phyloP scores from a whole-genome alignment of 2,888 invertebrate species.

The Chymomyza caudatula region DNA sequence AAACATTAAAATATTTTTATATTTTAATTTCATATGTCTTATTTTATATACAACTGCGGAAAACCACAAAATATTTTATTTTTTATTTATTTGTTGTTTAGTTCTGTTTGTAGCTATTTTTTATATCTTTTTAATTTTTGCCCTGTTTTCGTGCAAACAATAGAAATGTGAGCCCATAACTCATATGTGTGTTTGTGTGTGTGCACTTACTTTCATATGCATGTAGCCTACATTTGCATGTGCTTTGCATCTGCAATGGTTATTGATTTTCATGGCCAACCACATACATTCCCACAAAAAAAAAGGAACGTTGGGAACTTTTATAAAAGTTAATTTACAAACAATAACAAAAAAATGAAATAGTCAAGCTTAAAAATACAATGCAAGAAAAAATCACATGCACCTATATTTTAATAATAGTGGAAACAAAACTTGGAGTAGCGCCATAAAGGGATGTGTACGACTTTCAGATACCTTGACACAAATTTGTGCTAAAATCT shows the following conservation, averaged over 20 bases:
- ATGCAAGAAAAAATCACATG: slow-evolving; percentile 16
- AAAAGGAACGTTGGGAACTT: slow-evolving; percentile 29
- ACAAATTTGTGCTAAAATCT: no score
- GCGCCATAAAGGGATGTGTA: slow-evolving; percentile 2
- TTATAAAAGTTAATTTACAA: slow-evolving; percentile 65
- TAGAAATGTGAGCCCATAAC: neutral
- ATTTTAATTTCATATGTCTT: no score
- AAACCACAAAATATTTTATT: neutral
- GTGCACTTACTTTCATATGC: no score
- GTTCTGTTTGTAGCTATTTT: neutral
- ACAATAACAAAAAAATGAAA: slow-evolving; percentile 24
- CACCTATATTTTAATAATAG: slow-evolving; percentile 17
- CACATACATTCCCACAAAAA: no score
- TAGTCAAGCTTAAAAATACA: slow-evolving; percentile 58
- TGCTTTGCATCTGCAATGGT: no score
- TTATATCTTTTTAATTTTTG: neutral
- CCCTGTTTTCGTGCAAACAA: neutral
- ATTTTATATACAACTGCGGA: no score
- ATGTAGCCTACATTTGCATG: neutral
- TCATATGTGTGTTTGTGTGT: neutral
- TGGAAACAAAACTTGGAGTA: slow-evolving; percentile 19
- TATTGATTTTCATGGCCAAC: neutral
- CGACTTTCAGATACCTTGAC: neutral
- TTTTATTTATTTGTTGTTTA: neutral
- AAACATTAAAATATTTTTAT: neutral